These are phyloP conservation scores for Hesperia comma DNA, from an alignment of 2,888 invertebrate genomes.

Conservation along the genomic window DNA sequence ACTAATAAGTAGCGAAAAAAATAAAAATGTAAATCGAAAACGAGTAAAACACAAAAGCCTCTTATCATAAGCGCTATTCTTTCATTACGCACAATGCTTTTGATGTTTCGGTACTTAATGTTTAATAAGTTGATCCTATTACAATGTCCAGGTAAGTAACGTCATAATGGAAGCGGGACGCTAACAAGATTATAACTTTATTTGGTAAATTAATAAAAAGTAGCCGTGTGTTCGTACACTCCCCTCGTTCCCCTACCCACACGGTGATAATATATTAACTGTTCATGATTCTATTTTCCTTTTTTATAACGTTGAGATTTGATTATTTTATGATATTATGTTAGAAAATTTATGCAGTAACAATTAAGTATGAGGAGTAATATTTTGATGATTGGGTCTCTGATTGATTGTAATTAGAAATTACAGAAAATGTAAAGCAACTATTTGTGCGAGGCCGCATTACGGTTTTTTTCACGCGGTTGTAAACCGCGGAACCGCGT, in stretches of 20 bases:
- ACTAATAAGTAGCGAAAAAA: conserved; percentile 38
- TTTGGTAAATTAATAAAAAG: conserved; percentile 82
- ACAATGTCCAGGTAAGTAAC: conserved; percentile 78
- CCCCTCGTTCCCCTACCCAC: conserved; percentile 44
- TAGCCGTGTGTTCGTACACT: conserved; percentile 62
- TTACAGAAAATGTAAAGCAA: no score
- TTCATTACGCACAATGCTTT: conserved; percentile 71
- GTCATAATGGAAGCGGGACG: conserved; percentile 73
- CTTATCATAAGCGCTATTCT: conserved; percentile 73
- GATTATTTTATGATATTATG: background rate
- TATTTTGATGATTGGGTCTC: no score
- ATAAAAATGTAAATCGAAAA: conserved; percentile 44
- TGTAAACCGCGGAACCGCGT: no score
- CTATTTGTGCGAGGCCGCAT: no score
- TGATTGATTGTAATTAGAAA: no score
- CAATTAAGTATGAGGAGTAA: no score
- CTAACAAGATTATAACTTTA: conserved; percentile 84
- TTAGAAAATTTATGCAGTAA: no score
- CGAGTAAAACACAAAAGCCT: conserved; percentile 62
- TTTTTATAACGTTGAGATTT: conserved; percentile 8
- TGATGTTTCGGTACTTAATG: conserved; percentile 82
- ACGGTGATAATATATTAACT: conserved; percentile 29
- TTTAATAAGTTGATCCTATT: conserved; percentile 85
- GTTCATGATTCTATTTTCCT: conserved; percentile 19
- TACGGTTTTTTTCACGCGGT: no score